These are phyloP conservation scores for Lepisosteus osseus DNA, from an alignment of 2,113 vertebrate genomes.

Conservation along the genomic window DNA sequence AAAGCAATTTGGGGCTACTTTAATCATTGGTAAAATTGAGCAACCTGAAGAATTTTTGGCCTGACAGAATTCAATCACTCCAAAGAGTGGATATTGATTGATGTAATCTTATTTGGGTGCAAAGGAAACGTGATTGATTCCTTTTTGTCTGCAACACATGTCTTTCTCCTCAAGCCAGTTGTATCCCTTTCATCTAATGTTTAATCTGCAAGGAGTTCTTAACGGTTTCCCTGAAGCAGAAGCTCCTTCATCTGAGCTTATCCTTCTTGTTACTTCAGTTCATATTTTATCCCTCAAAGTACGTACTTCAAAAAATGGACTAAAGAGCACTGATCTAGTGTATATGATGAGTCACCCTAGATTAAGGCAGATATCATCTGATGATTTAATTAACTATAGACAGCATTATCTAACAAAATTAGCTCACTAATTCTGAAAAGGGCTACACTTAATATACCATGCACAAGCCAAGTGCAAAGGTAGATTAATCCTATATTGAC, in stretches of 20 bases:
- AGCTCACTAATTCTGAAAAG: not conserved
- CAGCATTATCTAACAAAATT: not conserved
- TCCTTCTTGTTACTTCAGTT: not conserved
- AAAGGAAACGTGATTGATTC: constrained; percentile 64
- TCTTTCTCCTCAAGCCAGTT: constrained; percentile 59
- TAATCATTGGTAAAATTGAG: constrained; percentile 78
- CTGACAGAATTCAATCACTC: constrained; percentile 70
- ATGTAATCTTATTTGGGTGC: constrained; percentile 75
- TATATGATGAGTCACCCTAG: not conserved
- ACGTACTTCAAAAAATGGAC: not conserved
- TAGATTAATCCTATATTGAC: no score
- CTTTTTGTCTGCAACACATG: constrained; percentile 68
- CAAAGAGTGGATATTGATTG: constrained; percentile 76
- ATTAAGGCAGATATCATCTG: not conserved
- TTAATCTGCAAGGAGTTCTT: constrained; percentile 57
- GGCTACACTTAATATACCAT: not conserved
- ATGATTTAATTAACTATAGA: not conserved
- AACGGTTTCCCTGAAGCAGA: constrained; percentile 34
- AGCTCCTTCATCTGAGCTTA: constrained; percentile 24
- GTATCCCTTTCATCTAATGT: constrained; percentile 65
- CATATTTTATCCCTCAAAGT: constrained; percentile 6
- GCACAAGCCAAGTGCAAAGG: not conserved
- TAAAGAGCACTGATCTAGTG: not conserved
- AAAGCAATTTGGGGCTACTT: constrained; percentile 70
- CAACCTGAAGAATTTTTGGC: constrained; percentile 52